Evolutionary conservation across 2,888 invertebrate genomes (phyloP).

Genomic region (Achlya flavicornis): DNA sequence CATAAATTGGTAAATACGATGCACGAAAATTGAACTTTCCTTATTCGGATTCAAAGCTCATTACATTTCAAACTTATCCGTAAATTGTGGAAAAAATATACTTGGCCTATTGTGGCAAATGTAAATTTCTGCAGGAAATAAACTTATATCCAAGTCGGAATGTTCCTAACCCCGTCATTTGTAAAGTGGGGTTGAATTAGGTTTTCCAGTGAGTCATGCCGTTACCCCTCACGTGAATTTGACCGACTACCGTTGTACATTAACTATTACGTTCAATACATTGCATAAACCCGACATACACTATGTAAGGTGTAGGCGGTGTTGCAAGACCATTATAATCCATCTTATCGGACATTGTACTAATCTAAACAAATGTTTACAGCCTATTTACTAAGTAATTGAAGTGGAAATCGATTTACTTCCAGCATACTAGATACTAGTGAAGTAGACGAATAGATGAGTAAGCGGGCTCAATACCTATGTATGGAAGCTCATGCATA

Average conservation of each 20-base stretch:
- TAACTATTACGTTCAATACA: too few species aligned
- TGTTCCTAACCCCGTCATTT: not conserved
- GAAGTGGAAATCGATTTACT: slow-evolving; percentile 1
- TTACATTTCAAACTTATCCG: too few species aligned
- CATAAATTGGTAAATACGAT: too few species aligned
- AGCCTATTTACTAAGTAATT: slow-evolving; percentile 3
- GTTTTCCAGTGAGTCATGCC: slow-evolving; percentile 27
- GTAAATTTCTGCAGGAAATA: too few species aligned
- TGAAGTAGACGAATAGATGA: too few species aligned
- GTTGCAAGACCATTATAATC: not conserved
- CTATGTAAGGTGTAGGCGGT: not conserved
- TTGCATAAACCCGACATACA: not conserved
- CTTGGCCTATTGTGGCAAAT: too few species aligned
- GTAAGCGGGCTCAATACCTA: not conserved
- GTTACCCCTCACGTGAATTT: slow-evolving; percentile 14
- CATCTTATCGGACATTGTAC: not conserved
- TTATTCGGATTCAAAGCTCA: too few species aligned
- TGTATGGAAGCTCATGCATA: not conserved
- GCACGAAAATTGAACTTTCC: too few species aligned
- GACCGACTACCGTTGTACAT: not conserved
- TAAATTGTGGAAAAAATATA: too few species aligned
- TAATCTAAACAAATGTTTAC: not conserved
- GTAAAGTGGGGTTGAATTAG: slow-evolving; percentile 12
- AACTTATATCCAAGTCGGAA: not conserved
- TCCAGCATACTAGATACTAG: not conserved